Conservation (phyloP, 2,797 vertebrate species). For the Hippoglossus hippoglossus region DNA sequence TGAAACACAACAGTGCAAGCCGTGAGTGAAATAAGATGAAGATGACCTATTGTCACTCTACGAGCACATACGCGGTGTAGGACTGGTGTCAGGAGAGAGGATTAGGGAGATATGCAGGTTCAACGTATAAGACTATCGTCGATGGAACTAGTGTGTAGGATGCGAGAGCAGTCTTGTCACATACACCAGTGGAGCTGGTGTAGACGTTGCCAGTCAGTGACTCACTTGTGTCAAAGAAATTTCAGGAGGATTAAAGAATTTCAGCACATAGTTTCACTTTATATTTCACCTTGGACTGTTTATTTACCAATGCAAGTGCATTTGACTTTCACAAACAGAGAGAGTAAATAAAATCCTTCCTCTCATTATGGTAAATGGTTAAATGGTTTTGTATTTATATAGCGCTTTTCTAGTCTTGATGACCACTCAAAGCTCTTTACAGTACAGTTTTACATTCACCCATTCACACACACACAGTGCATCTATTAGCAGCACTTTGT, state of each 20-base stretch:
- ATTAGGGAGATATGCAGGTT: not conserved
- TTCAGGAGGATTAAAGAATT: not conserved
- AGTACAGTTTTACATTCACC: too few species aligned
- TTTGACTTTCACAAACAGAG: slow-evolving; percentile 20
- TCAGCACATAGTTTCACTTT: slow-evolving; percentile 16
- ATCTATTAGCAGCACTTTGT: too few species aligned
- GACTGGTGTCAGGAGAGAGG: not conserved
- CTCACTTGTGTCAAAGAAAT: not conserved
- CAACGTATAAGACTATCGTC: not conserved
- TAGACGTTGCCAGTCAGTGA: not conserved
- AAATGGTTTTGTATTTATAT: too few species aligned
- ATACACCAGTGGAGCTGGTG: not conserved
- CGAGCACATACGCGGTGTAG: not conserved
- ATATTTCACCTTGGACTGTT: slow-evolving; percentile 31
- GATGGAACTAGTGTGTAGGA: not conserved
- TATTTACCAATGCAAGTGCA: slow-evolving; percentile 28
- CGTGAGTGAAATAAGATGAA: too few species aligned
- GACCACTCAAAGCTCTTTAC: too few species aligned
- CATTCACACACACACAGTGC: too few species aligned
- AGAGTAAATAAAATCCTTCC: slow-evolving; percentile 18
- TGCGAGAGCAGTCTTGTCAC: not conserved
- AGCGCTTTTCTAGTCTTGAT: too few species aligned
- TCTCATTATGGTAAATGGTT: too few species aligned
- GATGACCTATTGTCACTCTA: not conserved
- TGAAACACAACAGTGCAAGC: too few species aligned